Base-by-base conservation (phyloP, 2,888 invertebrate genomes). In the Deilephila porcellus region DNA sequence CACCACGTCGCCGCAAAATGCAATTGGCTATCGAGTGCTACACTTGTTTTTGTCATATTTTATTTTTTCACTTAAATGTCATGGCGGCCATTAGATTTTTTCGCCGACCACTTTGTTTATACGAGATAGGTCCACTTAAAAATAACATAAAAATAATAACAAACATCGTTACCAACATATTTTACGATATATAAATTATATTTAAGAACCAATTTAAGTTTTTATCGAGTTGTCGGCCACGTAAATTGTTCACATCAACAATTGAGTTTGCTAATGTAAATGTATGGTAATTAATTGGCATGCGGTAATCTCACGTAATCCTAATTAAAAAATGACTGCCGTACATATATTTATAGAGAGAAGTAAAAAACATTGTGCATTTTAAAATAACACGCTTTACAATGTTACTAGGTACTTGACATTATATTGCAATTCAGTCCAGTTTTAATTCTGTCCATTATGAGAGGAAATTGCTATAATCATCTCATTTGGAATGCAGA, bases 1-100 rank as follows among this genome's bases (percentile, higher is more conserved):
- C 80, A 86, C 86, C 86, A 78, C 86, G 84, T 86, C 82, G 85
- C 90, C 88, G 86, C 90, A 86, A 89, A 90, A 88, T 90, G 91
- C 93, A 91, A 93, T 93, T 93, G 92, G 91, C 88, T 86, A 87
- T 86, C 86, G 86, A 89, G 84, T 85, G 84, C 80, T 78, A 82
- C 81, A 82, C 83, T 86, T 83, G 79, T 83, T 86, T 80, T 83
- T 81, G 80, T 86, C 80, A 78, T 80, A 77, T 82, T 80, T 81
- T 52, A 76, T 81, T 83, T 85, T 88, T 80, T 81, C 76, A 82
- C 83, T 80, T 82, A 84, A 85, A 84, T 82, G 79, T 83, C 84
- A 85, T 84, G 81, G 83, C 83, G 80, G 73, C 52, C 52, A 70
- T 70, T 70, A 70, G 59, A 60, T 70, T 70, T 45, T 73, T 67